These are phyloP conservation scores for Anolis sagrei DNA, from an alignment of 2,113 vertebrate species.

Conservation along the genomic window DNA sequence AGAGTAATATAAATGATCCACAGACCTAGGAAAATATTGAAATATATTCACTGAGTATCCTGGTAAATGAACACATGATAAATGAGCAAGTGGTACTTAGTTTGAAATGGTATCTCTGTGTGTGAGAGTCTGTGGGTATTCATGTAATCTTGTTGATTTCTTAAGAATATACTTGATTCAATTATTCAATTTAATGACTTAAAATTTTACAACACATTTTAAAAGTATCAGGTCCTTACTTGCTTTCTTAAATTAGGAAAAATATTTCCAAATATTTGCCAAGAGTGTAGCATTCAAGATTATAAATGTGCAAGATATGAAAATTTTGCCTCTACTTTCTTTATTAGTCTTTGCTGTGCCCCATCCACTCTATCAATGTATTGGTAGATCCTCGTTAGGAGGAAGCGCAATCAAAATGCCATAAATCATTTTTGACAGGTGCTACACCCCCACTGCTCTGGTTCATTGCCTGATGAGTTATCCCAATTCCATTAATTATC, in stretches of 20 bases:
- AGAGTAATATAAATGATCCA: background rate
- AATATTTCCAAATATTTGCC: background rate
- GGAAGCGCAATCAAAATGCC: too few species aligned
- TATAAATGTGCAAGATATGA: background rate
- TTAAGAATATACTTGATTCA: too few species aligned
- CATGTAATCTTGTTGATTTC: too few species aligned
- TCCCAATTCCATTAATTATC: background rate
- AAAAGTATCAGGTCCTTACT: background rate
- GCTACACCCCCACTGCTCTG: too few species aligned
- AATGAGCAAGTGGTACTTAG: too few species aligned
- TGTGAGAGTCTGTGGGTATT: too few species aligned
- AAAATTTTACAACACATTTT: background rate
- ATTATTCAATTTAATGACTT: too few species aligned
- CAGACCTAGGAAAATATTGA: too few species aligned
- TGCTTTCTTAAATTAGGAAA: background rate
- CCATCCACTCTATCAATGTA: background rate
- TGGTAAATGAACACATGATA: too few species aligned
- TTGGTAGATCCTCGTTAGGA: background rate
- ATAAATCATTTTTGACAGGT: too few species aligned
- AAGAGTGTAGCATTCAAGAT: background rate
- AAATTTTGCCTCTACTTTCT: background rate
- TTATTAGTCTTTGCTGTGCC: background rate
- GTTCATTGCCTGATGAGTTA: background rate
- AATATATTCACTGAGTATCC: too few species aligned
- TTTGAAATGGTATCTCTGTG: too few species aligned